Conservation (phyloP, 2,888 invertebrate genomes). For the Plebejus melissa region DNA sequence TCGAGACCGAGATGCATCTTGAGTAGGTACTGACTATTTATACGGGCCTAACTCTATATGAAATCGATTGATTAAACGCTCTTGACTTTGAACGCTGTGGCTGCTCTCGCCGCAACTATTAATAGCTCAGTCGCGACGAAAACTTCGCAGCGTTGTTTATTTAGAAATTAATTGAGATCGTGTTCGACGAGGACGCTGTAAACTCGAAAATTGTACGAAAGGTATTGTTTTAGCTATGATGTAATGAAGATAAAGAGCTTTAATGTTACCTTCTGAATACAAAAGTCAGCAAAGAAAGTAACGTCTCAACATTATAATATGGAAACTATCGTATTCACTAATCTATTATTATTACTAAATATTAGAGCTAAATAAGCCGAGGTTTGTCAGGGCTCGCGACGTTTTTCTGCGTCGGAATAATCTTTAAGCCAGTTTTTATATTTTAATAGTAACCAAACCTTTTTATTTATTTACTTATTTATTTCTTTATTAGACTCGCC, state of each 20-base stretch:
- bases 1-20: too few relatives aligned
- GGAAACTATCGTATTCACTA: too few relatives aligned
- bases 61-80: conserved; percentile 23
- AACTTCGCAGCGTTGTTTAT: conserved; percentile 11
- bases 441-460: too few relatives aligned
- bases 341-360: too few relatives aligned
- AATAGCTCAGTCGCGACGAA: conserved; percentile 2
- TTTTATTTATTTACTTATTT: too few relatives aligned
- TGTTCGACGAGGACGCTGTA: background rate
- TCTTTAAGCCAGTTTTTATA: too few relatives aligned
- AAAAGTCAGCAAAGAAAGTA: background rate
- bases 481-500: too few relatives aligned
- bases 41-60: background rate
- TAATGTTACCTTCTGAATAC: background rate
- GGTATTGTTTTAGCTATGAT: background rate
- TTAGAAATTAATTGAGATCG: conserved; percentile 21
- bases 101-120: conserved; percentile 3
- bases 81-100: conserved; percentile 24
- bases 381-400: too few relatives aligned
- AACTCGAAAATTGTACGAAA: background rate
- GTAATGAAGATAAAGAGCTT: background rate
- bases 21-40: too few relatives aligned
- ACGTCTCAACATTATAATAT: too few relatives aligned
- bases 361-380: too few relatives aligned
- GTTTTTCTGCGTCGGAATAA: too few relatives aligned